phyloP scores from a whole-genome alignment of 2,888 invertebrate genomes.

The Acanthosoma haemorrhoidale region DNA sequence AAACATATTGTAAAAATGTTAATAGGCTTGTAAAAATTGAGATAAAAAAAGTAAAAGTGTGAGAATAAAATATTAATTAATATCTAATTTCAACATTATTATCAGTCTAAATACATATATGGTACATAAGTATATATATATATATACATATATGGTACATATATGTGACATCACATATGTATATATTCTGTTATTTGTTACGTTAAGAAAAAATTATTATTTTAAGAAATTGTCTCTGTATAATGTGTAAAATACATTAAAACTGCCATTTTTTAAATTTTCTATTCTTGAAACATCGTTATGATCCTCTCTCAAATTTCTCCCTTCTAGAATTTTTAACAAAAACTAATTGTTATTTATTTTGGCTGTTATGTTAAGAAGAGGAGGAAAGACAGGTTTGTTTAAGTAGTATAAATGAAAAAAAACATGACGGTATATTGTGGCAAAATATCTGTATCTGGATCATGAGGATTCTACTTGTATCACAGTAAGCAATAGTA shows the following conservation, averaged over 20 bases:
- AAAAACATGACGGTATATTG: too few relatives aligned
- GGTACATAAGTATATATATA: not conserved
- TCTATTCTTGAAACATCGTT: not conserved
- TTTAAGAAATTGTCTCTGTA: slow-evolving; percentile 17
- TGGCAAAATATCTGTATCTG: too few relatives aligned
- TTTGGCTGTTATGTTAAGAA: too few relatives aligned
- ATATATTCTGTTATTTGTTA: not conserved
- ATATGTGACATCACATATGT: not conserved
- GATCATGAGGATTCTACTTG: too few relatives aligned
- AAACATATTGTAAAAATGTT: not conserved
- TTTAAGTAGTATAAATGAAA: too few relatives aligned
- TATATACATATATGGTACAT: not conserved
- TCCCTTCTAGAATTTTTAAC: too few relatives aligned
- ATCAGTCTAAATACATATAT: too few relatives aligned
- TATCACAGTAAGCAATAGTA: too few relatives aligned
- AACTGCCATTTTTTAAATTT: slow-evolving; percentile 16
- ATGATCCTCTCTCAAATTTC: too few relatives aligned
- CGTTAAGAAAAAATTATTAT: not conserved
- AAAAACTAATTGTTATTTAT: too few relatives aligned
- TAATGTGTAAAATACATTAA: slow-evolving; percentile 16
- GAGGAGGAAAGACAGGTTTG: too few relatives aligned
- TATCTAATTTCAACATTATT: not conserved
- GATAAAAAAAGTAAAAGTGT: too few relatives aligned
- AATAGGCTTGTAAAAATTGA: slow-evolving; percentile 9
- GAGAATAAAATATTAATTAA: not conserved